These are phyloP conservation scores for Agonopterix subpropinquella DNA, from an alignment of 2,888 invertebrate genomes.

Conservation along the genomic window DNA sequence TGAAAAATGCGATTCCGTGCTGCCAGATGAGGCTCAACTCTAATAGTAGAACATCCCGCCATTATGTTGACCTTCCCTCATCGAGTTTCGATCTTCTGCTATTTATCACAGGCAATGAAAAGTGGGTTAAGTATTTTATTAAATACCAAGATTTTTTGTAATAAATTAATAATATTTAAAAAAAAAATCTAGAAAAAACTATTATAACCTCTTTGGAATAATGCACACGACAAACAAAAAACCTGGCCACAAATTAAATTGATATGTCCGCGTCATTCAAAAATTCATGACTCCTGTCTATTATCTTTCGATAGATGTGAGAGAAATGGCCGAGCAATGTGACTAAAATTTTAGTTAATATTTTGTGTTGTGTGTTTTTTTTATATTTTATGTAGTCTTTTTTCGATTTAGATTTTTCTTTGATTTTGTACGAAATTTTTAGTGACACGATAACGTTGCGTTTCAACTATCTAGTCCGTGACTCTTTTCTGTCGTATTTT, in stretches of 20 bases:
- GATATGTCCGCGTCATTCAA: conserved; percentile 8
- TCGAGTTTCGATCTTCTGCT: too few species aligned
- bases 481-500: conserved; percentile 7
- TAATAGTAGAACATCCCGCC: too few species aligned
- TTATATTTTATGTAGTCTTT: conserved; percentile 69
- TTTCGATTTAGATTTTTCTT: conserved; percentile 46
- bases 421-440: conserved; percentile 64
- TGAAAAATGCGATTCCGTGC: too few species aligned
- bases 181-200: too few species aligned
- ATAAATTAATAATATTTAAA: too few species aligned
- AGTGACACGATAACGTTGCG: conserved; percentile 37
- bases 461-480: conserved; percentile 31
- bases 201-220: too few species aligned
- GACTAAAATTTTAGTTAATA: conserved; percentile 66
- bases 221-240: neutral
- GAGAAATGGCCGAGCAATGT: conserved; percentile 64
- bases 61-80: too few species aligned
- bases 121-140: too few species aligned
- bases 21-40: too few species aligned
- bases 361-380: conserved; percentile 74
- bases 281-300: conserved; percentile 16
- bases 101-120: too few species aligned
- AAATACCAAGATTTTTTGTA: too few species aligned
- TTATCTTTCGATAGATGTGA: conserved; percentile 37
- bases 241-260: conserved; percentile 12